A percentile compares a stretch with the other conserved stretches of the same genome.
These are phyloP conservation scores for Zygogramma bicolorata DNA, from an alignment of 2,888 invertebrate genomes.

Conservation along the genomic window DNA sequence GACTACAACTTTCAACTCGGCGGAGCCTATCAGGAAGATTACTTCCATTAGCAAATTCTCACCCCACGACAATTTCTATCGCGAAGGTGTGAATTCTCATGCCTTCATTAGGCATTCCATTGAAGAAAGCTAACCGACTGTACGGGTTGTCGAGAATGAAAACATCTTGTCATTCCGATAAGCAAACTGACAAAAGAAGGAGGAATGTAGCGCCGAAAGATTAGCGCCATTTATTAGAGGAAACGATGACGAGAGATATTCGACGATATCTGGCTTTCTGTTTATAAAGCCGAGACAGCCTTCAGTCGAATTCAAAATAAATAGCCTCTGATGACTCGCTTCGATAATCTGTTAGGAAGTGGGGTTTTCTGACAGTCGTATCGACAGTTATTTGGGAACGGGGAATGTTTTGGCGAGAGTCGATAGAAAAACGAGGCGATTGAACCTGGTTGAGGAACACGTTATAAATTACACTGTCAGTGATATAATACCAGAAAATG, in stretches of 20 bases:
- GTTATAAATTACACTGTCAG: no score
- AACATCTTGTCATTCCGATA: background rate
- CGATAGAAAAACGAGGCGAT: no score
- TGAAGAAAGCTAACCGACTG: background rate
- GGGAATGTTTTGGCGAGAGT: background rate
- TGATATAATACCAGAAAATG: no score
- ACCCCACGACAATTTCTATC: background rate
- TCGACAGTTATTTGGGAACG: background rate
- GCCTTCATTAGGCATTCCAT: background rate
- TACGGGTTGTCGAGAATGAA: background rate
- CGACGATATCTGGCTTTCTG: background rate
- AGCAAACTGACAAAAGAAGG: conserved; percentile 1
- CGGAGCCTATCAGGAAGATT: background rate
- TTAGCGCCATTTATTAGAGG: conserved; percentile 2
- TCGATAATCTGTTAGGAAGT: background rate
- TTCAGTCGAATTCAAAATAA: background rate
- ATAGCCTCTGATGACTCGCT: background rate
- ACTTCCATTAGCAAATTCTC: background rate
- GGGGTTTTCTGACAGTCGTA: background rate
- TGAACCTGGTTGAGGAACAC: no score
- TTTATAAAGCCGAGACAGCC: background rate
- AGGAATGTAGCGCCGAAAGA: background rate
- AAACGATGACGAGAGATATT: conserved; percentile 8
- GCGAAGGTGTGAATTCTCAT: background rate
- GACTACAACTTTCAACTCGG: background rate